Conservation (phyloP, 2,113 vertebrate genomes). For the Falcunculus frontatus region DNA sequence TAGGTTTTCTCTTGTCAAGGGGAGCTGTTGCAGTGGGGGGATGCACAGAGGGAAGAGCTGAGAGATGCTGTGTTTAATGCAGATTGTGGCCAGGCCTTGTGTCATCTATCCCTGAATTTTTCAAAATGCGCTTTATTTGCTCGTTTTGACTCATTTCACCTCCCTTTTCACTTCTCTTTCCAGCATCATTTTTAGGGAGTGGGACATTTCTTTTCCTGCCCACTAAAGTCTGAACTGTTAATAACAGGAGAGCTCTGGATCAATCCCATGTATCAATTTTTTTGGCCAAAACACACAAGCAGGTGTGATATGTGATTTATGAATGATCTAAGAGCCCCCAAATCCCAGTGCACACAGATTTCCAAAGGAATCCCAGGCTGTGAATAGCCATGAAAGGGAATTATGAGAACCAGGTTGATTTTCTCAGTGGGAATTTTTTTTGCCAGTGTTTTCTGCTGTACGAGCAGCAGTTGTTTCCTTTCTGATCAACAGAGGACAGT, state of each 20-base stretch:
- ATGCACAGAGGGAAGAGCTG: too few species aligned
- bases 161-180: background rate
- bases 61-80: background rate
- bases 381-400: background rate
- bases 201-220: background rate
- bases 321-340: background rate
- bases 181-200: background rate
- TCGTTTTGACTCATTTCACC: background rate
- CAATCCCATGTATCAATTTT: rapidly evolving
- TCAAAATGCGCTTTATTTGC: background rate
- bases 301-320: background rate
- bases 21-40: background rate
- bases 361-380: background rate
- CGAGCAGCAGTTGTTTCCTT: constrained; percentile 51
- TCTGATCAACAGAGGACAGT: constrained; percentile 65
- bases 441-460: background rate
- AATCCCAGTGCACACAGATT: background rate
- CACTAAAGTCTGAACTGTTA: background rate
- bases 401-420: background rate
- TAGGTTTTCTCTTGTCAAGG: background rate
- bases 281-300: background rate
- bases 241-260: background rate
- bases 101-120: background rate
- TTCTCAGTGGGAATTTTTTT: background rate
- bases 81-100: background rate